These are phyloP conservation scores for Rhynchonycteris naso DNA, from an alignment of 2,797 vertebrate species.

Conservation along the genomic window DNA sequence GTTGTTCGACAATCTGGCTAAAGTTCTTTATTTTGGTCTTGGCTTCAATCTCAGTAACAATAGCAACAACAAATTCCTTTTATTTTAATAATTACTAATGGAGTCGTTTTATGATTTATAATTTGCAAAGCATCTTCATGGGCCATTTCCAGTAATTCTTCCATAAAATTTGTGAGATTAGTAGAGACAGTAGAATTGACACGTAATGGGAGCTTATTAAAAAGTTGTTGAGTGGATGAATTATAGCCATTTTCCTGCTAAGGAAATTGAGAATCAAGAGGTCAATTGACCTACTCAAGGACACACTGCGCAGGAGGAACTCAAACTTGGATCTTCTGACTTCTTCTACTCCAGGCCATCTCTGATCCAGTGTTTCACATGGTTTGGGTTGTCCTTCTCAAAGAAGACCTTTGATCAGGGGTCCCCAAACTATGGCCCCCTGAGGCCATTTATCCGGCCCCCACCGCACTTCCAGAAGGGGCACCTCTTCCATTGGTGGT, in stretches of 20 bases:
- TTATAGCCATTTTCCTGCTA: not conserved
- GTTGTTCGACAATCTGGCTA: not conserved
- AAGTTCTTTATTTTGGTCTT: slow-evolving; percentile 14
- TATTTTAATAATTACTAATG: not conserved
- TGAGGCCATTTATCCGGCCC: no score
- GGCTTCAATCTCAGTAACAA: not conserved
- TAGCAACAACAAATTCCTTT: not conserved
- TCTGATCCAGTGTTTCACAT: not conserved
- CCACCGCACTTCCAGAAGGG: no score
- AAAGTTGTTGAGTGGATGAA: slow-evolving; percentile 30
- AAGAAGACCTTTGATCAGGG: not conserved
- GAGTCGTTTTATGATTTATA: slow-evolving; percentile 39
- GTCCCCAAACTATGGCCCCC: no score
- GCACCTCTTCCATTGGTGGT: no score
- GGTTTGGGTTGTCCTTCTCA: not conserved
- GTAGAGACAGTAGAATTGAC: not conserved
- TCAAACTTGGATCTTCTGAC: not conserved
- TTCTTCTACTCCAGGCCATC: not conserved
- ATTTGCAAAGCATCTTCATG: not conserved
- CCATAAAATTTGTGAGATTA: not conserved
- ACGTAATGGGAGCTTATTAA: slow-evolving; percentile 10
- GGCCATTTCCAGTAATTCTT: not conserved
- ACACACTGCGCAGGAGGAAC: not conserved
- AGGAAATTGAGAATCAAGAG: not conserved
- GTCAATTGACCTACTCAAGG: not conserved